phyloP scores from a whole-genome alignment of 2,113 vertebrate species.

The Zosterops pallidus region DNA sequence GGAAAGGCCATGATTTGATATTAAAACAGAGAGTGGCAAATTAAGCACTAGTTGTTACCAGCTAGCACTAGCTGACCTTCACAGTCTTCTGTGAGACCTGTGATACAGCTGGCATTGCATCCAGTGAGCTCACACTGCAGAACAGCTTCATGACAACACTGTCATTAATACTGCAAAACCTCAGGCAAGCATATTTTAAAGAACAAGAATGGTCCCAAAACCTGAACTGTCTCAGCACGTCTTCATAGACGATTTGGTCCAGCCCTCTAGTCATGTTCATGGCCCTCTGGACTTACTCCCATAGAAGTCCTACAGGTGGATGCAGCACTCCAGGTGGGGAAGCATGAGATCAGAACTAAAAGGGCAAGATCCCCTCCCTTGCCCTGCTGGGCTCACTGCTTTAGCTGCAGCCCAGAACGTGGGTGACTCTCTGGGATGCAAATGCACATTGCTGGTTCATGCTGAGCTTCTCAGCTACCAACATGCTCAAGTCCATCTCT shows the following conservation, averaged over 20 bases:
- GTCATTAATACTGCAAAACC: neutral
- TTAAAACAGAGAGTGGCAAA: neutral
- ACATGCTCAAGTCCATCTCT: neutral
- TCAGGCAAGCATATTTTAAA: neutral
- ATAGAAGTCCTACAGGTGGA: neutral
- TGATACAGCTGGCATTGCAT: neutral
- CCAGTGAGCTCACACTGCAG: neutral
- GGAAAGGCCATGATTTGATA: neutral
- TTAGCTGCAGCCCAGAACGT: neutral
- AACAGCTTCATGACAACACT: neutral
- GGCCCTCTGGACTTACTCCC: neutral
- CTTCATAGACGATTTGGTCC: neutral
- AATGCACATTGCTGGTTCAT: neutral
- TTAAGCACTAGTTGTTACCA: neutral
- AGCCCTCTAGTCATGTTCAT: neutral
- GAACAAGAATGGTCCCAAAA: neutral
- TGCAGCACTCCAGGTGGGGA: neutral
- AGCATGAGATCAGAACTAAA: neutral
- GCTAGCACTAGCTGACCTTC: neutral
- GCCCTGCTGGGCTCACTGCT: accelerated
- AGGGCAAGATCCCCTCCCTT: neutral
- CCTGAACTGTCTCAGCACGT: neutral
- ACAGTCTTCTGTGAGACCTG: neutral
- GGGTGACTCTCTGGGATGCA: accelerated
- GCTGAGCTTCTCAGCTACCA: neutral